Evolutionary conservation across 1,140 invertebrate genomes (phyloP).

Genomic region (Drosophila mojavensis): DNA sequence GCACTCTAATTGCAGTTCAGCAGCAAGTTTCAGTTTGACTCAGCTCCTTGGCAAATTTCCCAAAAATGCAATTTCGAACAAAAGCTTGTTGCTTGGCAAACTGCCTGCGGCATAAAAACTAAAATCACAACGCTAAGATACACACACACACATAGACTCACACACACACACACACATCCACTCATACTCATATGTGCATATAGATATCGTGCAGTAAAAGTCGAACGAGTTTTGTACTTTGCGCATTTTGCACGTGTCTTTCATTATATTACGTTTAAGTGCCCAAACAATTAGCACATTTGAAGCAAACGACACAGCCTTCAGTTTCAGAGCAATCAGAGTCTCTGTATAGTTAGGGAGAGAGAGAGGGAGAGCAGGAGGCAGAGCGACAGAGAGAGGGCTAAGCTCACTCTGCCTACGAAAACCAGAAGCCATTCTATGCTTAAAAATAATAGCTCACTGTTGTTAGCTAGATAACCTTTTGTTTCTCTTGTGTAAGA

Average conservation of each 20-base stretch:
- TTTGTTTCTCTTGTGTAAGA: too few species aligned
- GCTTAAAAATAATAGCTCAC: too few species aligned
- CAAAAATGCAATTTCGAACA: slow-evolving; percentile 24
- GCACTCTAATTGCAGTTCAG: slow-evolving; percentile 8
- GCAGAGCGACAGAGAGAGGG: too few species aligned
- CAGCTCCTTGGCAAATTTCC: slow-evolving; percentile 21
- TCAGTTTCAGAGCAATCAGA: background rate
- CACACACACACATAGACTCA: background rate
- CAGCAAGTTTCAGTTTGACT: slow-evolving; percentile 18
- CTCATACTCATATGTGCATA: too few species aligned
- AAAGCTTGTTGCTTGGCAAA: slow-evolving; percentile 20
- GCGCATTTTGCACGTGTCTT: slow-evolving; percentile 68
- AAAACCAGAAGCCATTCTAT: too few species aligned
- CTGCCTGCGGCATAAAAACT: slow-evolving; percentile 26
- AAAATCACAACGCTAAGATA: background rate
- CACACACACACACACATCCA: background rate
- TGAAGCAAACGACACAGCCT: slow-evolving; percentile 27
- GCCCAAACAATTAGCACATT: slow-evolving; percentile 59
- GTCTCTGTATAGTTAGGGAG: background rate
- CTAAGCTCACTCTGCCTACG: too few species aligned
- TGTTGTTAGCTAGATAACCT: too few species aligned
- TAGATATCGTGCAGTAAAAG: slow-evolving; percentile 44
- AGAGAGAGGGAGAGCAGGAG: background rate
- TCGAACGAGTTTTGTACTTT: slow-evolving; percentile 42
- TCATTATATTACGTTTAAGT: slow-evolving; percentile 57